Evolutionary conservation across 2,797 vertebrate species (phyloP).

Genomic region (Molossus molossus): DNA sequence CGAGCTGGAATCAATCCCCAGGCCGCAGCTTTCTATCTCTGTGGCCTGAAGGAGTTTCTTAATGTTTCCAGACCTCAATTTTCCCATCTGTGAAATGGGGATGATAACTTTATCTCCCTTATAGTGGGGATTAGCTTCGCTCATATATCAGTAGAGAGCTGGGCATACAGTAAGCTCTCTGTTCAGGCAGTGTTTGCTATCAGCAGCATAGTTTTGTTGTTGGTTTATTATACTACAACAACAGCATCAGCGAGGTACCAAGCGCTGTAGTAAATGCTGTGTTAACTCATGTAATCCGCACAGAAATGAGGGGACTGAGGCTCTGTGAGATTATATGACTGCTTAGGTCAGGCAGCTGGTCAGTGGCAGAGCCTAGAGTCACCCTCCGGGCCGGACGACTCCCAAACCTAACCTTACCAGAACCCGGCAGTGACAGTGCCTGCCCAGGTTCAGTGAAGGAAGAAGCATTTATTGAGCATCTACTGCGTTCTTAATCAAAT

Average conservation of each 20-base stretch:
- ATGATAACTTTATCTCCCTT: background rate
- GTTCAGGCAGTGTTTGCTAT: background rate
- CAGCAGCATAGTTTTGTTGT: background rate
- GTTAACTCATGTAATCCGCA: background rate
- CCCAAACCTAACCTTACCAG: background rate
- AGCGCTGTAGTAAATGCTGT: background rate
- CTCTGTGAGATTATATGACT: background rate
- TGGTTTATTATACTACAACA: background rate
- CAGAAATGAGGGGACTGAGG: no score
- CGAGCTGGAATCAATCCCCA: no score
- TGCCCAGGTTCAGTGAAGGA: background rate
- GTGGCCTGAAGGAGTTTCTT: background rate
- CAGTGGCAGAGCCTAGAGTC: background rate
- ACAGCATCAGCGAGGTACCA: accelerated
- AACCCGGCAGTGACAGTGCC: background rate
- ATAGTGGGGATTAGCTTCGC: background rate
- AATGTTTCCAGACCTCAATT: background rate
- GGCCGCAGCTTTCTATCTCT: background rate
- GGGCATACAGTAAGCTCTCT: background rate
- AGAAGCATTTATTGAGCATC: background rate
- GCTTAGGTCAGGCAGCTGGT: background rate
- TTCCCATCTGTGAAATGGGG: no score
- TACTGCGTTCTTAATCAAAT: background rate
- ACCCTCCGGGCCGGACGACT: no score
- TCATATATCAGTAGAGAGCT: background rate